Percentiles rank a stretch among this genome's conserved stretches.
These are phyloP conservation scores for Sebastes baramenuke DNA, from an alignment of 2,797 vertebrate genomes.

Conservation along the genomic window DNA sequence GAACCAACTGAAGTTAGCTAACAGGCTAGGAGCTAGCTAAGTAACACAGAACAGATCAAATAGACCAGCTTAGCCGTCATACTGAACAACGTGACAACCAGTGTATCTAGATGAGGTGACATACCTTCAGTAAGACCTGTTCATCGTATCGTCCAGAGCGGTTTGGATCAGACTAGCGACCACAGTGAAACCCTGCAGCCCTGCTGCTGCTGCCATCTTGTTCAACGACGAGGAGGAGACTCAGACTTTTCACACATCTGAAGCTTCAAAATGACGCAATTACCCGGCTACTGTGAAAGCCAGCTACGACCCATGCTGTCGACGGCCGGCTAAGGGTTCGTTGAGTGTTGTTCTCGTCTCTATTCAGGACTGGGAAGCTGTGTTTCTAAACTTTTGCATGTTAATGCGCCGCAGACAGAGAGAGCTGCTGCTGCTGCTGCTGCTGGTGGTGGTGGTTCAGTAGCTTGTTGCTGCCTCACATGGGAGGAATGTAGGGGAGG, in stretches of 20 bases:
- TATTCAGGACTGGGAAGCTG: constrained; percentile 20
- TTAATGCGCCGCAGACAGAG: constrained; percentile 46
- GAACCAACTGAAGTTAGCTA: constrained; percentile 61
- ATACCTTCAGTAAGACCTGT: constrained; percentile 72
- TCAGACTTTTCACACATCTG: constrained; percentile 74
- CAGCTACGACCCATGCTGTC: constrained; percentile 38
- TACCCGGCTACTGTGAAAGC: neutral
- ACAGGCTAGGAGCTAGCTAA: constrained; percentile 47
- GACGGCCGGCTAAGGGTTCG: neutral
- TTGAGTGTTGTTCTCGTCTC: neutral
- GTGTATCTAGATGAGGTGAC: neutral
- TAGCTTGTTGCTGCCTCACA: constrained; percentile 78
- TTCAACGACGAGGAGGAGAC: constrained; percentile 70
- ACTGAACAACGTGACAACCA: neutral
- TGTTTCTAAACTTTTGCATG: constrained; percentile 77
- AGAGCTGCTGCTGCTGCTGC: constrained; percentile 8
- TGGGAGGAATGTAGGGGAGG: constrained; percentile 74
- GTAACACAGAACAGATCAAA: neutral
- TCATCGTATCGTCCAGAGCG: constrained; percentile 40
- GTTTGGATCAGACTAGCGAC: constrained; percentile 44
- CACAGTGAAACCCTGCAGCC: constrained; percentile 59
- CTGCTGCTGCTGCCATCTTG: constrained; percentile 76
- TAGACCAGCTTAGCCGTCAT: neutral
- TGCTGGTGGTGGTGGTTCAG: neutral
- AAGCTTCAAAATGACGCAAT: constrained; percentile 42